phyloP scores from a whole-genome alignment of 2,888 invertebrate genomes.

The Teinopalpus imperialis region DNA sequence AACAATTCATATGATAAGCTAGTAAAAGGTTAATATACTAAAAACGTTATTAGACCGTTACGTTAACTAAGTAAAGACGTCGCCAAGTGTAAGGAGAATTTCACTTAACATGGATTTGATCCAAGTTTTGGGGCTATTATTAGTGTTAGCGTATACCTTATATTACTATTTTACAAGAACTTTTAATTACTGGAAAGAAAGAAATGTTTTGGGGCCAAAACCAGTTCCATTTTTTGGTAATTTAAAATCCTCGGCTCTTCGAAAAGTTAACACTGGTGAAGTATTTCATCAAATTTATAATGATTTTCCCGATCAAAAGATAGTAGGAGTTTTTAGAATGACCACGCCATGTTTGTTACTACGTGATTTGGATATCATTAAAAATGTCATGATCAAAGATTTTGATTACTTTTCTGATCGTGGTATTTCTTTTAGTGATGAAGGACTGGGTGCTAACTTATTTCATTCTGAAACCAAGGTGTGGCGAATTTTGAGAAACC shows the following conservation, averaged over 20 bases:
- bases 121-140: not conserved
- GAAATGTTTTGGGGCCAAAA: conserved; percentile 43
- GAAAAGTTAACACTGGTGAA: conserved; percentile 34
- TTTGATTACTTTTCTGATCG: conserved; percentile 51
- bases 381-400: conserved; percentile 53
- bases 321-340: conserved; percentile 53
- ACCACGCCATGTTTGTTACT: conserved; percentile 46
- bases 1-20: not conserved
- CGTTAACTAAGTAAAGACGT: not conserved
- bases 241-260: conserved; percentile 38
- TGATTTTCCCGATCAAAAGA: conserved; percentile 47
- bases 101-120: not conserved
- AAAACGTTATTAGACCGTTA: not conserved
- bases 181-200: conserved; percentile 50
- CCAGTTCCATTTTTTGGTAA: conserved; percentile 50
- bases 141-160: conserved; percentile 19
- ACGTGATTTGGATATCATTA: conserved; percentile 52
- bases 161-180: conserved; percentile 39
- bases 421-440: conserved; percentile 44
- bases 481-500: conserved; percentile 47
- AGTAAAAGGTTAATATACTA: not conserved
- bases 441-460: conserved; percentile 48
- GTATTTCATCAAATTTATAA: conserved; percentile 43
- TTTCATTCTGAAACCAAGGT: conserved; percentile 50
- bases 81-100: not conserved